These are phyloP conservation scores for Trogon melanurus DNA, from an alignment of 2,113 vertebrate genomes.

Conservation along the genomic window DNA sequence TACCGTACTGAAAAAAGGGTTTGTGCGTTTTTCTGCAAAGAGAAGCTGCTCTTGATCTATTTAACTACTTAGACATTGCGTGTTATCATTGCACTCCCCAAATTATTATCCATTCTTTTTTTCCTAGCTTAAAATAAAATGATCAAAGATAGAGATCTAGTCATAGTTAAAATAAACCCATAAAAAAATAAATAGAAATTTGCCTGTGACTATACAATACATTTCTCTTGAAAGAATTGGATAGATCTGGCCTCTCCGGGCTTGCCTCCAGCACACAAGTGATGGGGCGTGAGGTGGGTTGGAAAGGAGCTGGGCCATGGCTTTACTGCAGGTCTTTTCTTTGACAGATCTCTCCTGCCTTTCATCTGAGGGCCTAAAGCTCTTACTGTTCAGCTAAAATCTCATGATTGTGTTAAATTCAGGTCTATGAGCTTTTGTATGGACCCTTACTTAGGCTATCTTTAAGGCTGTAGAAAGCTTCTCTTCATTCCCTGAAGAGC, in stretches of 20 bases:
- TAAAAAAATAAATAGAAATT: not conserved
- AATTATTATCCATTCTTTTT: not conserved
- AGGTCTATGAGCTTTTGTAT: not conserved
- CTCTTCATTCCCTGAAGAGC: not conserved
- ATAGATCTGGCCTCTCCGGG: not conserved
- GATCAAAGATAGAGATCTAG: not conserved
- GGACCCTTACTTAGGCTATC: not conserved
- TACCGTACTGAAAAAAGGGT: not conserved
- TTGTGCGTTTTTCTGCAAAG: not conserved
- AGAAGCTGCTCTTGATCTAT: not conserved
- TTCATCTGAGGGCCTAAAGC: not conserved
- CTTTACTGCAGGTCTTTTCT: not conserved
- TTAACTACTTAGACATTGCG: not conserved
- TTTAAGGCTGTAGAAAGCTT: not conserved
- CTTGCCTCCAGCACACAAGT: fast-evolving
- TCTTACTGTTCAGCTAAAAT: not conserved
- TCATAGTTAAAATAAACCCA: not conserved
- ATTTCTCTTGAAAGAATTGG: not conserved
- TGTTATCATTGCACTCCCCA: not conserved
- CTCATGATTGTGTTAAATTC: not conserved
- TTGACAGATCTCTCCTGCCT: not conserved
- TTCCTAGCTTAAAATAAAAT: not conserved
- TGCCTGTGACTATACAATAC: not conserved
- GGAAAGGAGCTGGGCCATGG: not conserved
- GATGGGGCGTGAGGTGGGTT: not conserved